These are phyloP conservation scores for Paracanthobrama guichenoti DNA, from an alignment of 2,113 vertebrate genomes.

Conservation along the genomic window DNA sequence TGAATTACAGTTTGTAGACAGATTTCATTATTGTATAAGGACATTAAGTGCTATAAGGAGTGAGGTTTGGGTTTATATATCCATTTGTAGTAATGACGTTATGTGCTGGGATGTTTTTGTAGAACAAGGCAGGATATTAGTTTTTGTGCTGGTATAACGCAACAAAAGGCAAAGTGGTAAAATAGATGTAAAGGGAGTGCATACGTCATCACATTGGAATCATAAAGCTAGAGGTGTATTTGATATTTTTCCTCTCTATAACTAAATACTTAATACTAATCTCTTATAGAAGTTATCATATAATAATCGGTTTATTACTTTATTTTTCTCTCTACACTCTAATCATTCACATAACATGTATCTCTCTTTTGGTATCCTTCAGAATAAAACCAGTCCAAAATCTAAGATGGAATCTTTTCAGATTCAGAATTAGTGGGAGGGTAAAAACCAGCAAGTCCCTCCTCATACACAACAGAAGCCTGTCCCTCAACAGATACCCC, in stretches of 20 bases:
- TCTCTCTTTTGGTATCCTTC: conserved; percentile 2
- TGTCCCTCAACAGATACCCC: conserved; percentile 46
- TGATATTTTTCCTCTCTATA: background rate
- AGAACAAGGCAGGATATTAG: conserved; percentile 30
- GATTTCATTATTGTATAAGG: background rate
- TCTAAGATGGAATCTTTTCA: conserved; percentile 64
- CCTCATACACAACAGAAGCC: conserved; percentile 57
- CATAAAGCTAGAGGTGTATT: background rate
- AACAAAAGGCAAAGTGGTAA: conserved; percentile 57
- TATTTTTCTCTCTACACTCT: background rate
- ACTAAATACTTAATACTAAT: background rate
- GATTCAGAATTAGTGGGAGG: conserved; percentile 63
- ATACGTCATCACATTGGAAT: conserved; percentile 21
- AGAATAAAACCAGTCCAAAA: background rate
- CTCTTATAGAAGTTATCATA: background rate
- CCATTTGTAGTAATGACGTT: conserved; percentile 42
- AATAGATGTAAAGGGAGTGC: conserved; percentile 53
- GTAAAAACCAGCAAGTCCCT: conserved; percentile 59
- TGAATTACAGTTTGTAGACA: conserved; percentile 3
- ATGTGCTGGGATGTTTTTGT: conserved; percentile 50
- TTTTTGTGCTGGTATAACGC: conserved; percentile 25
- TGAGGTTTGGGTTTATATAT: conserved; percentile 18
- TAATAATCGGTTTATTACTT: background rate
- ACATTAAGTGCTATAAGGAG: background rate
- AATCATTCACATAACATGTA: background rate